These are phyloP conservation scores for Alca torda DNA, from an alignment of 2,797 vertebrate genomes.

Conservation along the genomic window DNA sequence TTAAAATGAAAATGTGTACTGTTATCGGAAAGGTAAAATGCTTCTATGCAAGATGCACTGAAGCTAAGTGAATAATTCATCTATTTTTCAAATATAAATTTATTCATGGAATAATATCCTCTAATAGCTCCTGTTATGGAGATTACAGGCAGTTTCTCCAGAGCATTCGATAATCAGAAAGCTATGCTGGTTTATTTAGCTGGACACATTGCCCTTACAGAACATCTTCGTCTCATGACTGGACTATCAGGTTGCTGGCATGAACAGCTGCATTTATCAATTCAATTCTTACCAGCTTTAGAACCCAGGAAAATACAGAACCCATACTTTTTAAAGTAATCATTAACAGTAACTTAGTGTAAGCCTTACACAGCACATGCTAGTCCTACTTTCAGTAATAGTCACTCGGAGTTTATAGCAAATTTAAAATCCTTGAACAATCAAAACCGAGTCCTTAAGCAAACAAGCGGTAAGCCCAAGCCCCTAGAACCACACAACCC, in stretches of 20 bases:
- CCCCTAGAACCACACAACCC: background rate
- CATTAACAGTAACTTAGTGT: background rate
- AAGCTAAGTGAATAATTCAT: conserved; percentile 49
- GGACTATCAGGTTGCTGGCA: background rate
- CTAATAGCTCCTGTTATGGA: conserved; percentile 14
- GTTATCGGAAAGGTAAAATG: background rate
- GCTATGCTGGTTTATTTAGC: background rate
- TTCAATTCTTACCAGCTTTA: background rate
- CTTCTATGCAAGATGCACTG: background rate
- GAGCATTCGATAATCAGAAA: background rate
- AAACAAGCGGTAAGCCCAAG: background rate
- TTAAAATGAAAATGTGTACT: conserved; percentile 24
- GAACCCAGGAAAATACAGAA: background rate
- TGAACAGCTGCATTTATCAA: background rate
- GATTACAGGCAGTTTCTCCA: background rate
- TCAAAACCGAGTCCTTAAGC: background rate
- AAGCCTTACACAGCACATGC: background rate
- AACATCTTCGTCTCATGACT: background rate
- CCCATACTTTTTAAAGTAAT: background rate
- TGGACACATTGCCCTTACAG: background rate
- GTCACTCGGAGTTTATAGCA: background rate
- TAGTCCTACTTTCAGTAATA: background rate
- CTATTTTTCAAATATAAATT: conserved; percentile 39
- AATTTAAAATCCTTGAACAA: background rate
- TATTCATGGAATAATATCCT: conserved; percentile 18